These are phyloP conservation scores for Proteles cristata DNA, from an alignment of 2,113 vertebrate genomes.

Conservation along the genomic window DNA sequence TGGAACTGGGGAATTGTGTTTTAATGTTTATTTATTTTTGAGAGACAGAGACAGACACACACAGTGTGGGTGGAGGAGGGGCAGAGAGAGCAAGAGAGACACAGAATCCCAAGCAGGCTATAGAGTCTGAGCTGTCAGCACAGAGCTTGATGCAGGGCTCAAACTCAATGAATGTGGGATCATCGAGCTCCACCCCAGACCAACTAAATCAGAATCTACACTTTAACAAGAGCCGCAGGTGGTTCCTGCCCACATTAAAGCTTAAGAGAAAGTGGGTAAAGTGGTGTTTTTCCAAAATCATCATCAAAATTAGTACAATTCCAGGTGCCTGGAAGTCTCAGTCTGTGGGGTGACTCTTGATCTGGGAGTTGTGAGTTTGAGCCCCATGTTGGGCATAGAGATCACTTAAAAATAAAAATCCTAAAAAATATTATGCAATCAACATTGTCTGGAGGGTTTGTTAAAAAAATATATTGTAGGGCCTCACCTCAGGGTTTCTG, in stretches of 20 bases:
- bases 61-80: no score
- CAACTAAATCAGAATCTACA: background rate
- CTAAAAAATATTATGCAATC: background rate
- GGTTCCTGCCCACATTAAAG: background rate
- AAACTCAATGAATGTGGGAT: no score
- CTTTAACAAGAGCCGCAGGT: background rate
- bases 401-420: background rate
- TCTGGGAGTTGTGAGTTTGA: background rate
- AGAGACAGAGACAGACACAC: no score
- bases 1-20: background rate
- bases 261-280: background rate
- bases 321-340: no score
- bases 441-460: background rate
- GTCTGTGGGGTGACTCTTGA: background rate
- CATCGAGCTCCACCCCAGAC: background rate
- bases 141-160: no score
- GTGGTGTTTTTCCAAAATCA: background rate
- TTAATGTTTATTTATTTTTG: no score
- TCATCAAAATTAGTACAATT: background rate
- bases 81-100: no score
- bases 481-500: background rate
- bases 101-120: no score
- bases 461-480: background rate
- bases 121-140: no score
- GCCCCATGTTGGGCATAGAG: background rate